Evolutionary conservation across 2,888 invertebrate genomes (phyloP).

Genomic region (Napeogenes inachia): DNA sequence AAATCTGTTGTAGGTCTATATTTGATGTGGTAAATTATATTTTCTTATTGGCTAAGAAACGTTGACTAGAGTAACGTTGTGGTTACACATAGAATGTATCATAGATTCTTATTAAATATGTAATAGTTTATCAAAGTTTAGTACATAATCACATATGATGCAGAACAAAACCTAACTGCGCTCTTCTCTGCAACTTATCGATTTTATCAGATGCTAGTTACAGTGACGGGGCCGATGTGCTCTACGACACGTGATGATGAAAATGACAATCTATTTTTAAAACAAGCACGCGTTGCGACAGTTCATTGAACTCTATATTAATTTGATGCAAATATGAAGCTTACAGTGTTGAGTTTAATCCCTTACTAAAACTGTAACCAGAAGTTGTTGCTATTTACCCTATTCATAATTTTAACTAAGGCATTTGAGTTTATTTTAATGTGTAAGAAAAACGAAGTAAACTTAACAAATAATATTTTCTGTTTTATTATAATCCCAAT

Average conservation of each 20-base stretch:
- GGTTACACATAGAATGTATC: no score
- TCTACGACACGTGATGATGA: not conserved
- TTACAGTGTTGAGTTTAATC: conserved; percentile 5
- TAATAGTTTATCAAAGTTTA: not conserved
- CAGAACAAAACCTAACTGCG: not conserved
- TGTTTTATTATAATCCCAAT: no score
- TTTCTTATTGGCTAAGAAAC: no score
- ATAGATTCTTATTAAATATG: no score
- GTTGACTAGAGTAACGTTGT: no score
- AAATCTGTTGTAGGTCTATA: no score
- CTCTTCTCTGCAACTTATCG: not conserved
- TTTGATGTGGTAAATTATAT: no score
- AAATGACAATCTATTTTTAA: conserved; percentile 3
- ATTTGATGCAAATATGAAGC: not conserved
- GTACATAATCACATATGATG: not conserved
- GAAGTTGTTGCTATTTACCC: no score
- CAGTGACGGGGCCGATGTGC: not conserved
- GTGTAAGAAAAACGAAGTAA: no score
- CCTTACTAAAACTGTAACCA: not conserved
- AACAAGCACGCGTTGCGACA: not conserved
- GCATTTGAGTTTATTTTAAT: no score
- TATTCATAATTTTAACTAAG: no score
- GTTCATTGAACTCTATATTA: conserved; percentile 1
- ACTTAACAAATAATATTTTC: no score
- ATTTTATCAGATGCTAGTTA: conserved; percentile 1